phyloP scores from a whole-genome alignment of 2,888 invertebrate genomes.

The Mimachlamys varia region DNA sequence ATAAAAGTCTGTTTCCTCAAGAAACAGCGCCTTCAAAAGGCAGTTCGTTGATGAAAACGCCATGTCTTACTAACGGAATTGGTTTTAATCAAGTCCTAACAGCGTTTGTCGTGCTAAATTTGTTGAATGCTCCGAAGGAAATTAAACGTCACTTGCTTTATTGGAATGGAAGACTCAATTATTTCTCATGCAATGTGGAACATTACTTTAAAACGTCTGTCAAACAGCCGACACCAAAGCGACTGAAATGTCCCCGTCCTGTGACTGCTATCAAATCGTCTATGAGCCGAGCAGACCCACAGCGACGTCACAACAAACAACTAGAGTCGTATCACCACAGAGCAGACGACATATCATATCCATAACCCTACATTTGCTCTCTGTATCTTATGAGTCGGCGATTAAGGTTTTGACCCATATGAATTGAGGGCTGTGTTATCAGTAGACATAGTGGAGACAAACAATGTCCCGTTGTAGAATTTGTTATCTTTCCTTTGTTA shows the following conservation, averaged over 20 bases:
- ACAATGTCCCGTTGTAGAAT: too few relatives aligned
- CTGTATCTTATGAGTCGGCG: too few relatives aligned
- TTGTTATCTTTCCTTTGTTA: too few relatives aligned
- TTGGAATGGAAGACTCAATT: not conserved
- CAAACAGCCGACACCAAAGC: not conserved
- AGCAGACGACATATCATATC: too few relatives aligned
- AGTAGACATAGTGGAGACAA: too few relatives aligned
- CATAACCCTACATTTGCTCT: too few relatives aligned
- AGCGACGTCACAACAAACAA: too few relatives aligned
- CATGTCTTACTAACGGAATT: not conserved
- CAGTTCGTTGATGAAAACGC: not conserved
- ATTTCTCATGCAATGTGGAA: not conserved
- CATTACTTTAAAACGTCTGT: not conserved
- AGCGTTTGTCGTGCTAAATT: not conserved
- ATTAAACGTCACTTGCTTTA: not conserved
- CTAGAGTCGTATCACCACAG: too few relatives aligned
- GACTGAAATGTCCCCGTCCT: not conserved
- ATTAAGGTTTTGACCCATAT: too few relatives aligned
- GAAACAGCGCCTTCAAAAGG: not conserved
- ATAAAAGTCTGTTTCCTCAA: not conserved
- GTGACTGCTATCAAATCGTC: not conserved
- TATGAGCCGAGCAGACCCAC: not conserved
- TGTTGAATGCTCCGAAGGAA: not conserved
- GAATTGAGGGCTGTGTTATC: too few relatives aligned
- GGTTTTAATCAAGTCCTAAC: slow-evolving; percentile 20